Conservation (phyloP, 2,888 invertebrate genomes). For the Neoitamus cyanurus region DNA sequence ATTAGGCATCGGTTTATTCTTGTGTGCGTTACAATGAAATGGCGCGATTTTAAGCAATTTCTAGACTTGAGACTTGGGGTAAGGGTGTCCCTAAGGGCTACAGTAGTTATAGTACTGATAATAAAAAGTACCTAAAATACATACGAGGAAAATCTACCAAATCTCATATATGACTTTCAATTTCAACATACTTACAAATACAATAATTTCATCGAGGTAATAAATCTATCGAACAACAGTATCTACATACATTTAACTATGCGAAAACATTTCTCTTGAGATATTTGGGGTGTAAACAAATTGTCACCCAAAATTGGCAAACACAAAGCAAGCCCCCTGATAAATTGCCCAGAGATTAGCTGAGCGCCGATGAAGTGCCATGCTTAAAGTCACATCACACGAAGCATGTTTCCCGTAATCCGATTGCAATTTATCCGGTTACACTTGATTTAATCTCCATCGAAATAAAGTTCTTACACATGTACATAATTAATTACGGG, state of each 20-base stretch:
- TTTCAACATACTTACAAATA: no score
- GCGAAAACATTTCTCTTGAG: background rate
- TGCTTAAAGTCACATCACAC: slow-evolving; percentile 11
- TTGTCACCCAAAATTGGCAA: background rate
- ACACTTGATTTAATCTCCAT: slow-evolving; percentile 38
- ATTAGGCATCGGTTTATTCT: no score
- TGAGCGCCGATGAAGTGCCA: background rate
- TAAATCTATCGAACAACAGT: background rate
- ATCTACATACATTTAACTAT: background rate
- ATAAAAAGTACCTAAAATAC: no score
- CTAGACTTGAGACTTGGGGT: no score
- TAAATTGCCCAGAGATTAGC: background rate
- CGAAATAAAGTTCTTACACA: slow-evolving; percentile 29
- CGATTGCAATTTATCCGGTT: slow-evolving; percentile 32
- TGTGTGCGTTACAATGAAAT: no score
- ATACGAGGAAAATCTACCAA: no score
- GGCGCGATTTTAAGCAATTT: no score
- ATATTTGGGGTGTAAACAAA: background rate
- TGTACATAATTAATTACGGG: slow-evolving; percentile 40
- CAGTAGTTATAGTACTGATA: no score
- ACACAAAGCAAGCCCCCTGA: background rate
- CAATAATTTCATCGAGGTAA: background rate
- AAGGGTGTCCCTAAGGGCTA: no score
- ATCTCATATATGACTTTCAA: no score
- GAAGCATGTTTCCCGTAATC: slow-evolving; percentile 19